A percentile compares a stretch with the other conserved stretches of the same genome.
Evolutionary conservation across 2,113 vertebrate genomes (phyloP).

Genomic region (Neolamprologus sp.): DNA sequence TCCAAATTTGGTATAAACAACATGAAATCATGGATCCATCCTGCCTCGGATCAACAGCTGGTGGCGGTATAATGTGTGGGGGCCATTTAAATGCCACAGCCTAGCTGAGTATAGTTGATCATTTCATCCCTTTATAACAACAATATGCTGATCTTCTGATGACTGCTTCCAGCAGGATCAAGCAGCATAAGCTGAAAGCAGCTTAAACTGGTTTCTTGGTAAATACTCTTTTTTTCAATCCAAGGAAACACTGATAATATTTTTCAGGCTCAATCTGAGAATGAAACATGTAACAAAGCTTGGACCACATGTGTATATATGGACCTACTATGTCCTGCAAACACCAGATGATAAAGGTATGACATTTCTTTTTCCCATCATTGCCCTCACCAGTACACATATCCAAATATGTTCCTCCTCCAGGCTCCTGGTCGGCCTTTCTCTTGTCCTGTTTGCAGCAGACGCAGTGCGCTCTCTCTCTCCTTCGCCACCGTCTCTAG

Average conservation of each 20-base stretch:
- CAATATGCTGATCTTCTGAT: neutral
- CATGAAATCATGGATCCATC: neutral
- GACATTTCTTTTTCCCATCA: neutral
- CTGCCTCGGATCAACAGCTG: neutral
- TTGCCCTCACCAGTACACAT: conserved; percentile 76
- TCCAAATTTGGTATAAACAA: neutral
- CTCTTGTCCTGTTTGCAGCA: conserved; percentile 91
- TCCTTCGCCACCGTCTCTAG: conserved; percentile 83
- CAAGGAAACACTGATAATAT: neutral
- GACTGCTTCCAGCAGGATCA: neutral
- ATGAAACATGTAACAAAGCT: neutral
- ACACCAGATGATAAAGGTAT: neutral
- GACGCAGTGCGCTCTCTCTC: conserved; percentile 82
- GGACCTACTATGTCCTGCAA: neutral
- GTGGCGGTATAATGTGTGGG: neutral
- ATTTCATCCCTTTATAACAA: neutral
- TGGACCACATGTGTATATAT: neutral
- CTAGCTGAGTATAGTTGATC: neutral
- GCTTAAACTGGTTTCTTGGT: neutral
- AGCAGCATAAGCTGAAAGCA: neutral
- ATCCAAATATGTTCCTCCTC: conserved; percentile 83
- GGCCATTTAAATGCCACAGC: neutral
- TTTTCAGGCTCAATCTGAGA: neutral
- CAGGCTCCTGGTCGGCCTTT: conserved; percentile 82
- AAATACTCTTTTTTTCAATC: neutral